A percentile compares a stretch with the other conserved stretches of the same genome.
Evolutionary conservation across 2,888 invertebrate species (phyloP).

Genomic region (Tenthredo livida): DNA sequence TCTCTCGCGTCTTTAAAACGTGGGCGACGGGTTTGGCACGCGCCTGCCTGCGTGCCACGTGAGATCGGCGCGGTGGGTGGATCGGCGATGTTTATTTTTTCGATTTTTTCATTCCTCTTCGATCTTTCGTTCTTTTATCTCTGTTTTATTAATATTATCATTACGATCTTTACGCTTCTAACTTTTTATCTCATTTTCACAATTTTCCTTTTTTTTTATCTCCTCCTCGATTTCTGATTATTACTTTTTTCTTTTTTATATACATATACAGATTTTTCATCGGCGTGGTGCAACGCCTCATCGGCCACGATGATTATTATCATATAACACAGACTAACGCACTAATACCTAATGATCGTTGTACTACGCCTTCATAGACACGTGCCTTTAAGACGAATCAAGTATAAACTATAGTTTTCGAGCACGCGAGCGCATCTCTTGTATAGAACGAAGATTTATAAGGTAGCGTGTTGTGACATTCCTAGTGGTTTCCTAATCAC

Average conservation of each 20-base stretch:
- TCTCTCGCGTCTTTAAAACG: slow-evolving; percentile 43
- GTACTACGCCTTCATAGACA: background rate
- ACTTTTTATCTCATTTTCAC: background rate
- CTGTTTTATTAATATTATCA: background rate
- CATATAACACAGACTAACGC: background rate
- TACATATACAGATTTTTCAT: background rate
- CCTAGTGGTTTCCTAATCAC: slow-evolving; percentile 50
- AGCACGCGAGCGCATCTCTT: background rate
- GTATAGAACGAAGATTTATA: slow-evolving; percentile 16
- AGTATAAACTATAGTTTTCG: slow-evolving; percentile 2
- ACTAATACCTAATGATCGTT: background rate
- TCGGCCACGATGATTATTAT: background rate
- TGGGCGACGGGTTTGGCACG: slow-evolving; percentile 61
- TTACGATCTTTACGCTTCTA: background rate
- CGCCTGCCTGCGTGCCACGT: slow-evolving; percentile 55
- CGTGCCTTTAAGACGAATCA: slow-evolving; percentile 26
- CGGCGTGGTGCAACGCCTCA: background rate
- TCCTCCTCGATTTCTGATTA: background rate
- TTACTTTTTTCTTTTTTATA: too few species aligned
- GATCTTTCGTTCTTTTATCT: background rate
- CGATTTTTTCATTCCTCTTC: background rate
- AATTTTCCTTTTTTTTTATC: background rate
- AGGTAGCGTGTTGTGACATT: slow-evolving; percentile 45
- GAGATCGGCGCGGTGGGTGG: slow-evolving; percentile 55
- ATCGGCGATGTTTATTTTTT: slow-evolving; percentile 28